Percentiles rank a stretch among this genome's conserved stretches.
Conservation (phyloP, 2,888 invertebrate genomes). For the Aleiodes leptofemur region DNA sequence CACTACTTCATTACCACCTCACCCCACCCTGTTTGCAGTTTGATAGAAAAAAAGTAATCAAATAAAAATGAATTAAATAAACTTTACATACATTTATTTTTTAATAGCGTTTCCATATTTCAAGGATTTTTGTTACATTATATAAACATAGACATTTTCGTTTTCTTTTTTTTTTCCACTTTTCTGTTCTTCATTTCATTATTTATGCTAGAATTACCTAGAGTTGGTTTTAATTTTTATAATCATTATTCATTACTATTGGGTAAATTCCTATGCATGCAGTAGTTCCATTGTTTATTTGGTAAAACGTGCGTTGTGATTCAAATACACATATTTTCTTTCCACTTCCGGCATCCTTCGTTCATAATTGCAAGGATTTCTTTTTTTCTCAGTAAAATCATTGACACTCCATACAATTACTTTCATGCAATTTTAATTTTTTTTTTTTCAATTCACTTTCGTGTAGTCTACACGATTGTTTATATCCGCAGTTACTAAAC, state of each 20-base stretch:
- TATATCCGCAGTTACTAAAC: slow-evolving; percentile 20
- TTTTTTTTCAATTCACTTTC: slow-evolving; percentile 37
- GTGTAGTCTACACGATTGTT: slow-evolving; percentile 36
- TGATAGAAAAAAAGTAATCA: neutral
- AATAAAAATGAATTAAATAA: slow-evolving; percentile 41
- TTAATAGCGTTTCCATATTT: slow-evolving; percentile 64
- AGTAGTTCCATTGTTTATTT: slow-evolving; percentile 65
- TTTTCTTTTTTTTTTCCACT: slow-evolving; percentile 44
- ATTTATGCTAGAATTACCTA: slow-evolving; percentile 59
- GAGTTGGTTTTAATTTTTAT: slow-evolving; percentile 50
- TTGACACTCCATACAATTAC: slow-evolving; percentile 34
- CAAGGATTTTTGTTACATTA: slow-evolving; percentile 65
- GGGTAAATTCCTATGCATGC: slow-evolving; percentile 60
- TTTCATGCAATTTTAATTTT: slow-evolving; percentile 43
- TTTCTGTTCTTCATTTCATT: slow-evolving; percentile 38
- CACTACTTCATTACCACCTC: no score
- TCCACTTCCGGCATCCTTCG: slow-evolving; percentile 35
- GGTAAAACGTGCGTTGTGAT: slow-evolving; percentile 62
- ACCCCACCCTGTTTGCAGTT: no score
- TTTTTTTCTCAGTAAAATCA: slow-evolving; percentile 26
- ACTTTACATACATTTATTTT: slow-evolving; percentile 63
- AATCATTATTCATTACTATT: slow-evolving; percentile 49
- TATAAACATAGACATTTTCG: slow-evolving; percentile 69
- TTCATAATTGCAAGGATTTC: slow-evolving; percentile 40
- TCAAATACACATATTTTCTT: slow-evolving; percentile 55